Evolutionary conservation across 1,140 invertebrate species (phyloP).

Genomic region (Chironomus striatipennis): DNA sequence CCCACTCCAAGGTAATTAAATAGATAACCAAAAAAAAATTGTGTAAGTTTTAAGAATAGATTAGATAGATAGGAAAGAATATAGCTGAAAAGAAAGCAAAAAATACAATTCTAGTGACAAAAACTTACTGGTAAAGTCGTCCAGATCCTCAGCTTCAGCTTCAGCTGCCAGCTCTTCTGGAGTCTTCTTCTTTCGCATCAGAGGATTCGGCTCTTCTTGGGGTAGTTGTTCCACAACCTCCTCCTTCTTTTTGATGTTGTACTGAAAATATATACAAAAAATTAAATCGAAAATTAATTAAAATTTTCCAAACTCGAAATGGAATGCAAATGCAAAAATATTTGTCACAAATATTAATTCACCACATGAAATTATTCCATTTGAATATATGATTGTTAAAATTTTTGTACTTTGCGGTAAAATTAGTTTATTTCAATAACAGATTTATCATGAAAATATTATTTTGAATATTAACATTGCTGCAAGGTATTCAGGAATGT

Average conservation of each 20-base stretch:
- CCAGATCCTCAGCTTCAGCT: slow-evolving; percentile 87
- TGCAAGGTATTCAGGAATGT: no score
- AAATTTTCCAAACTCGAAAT: no score
- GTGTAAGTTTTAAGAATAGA: not conserved
- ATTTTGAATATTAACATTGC: no score
- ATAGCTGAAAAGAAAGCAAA: not conserved
- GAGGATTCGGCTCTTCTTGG: slow-evolving; percentile 76
- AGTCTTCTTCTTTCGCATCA: slow-evolving; percentile 96
- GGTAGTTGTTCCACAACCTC: slow-evolving; percentile 69
- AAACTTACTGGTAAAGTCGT: slow-evolving; percentile 94
- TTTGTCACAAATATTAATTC: no score
- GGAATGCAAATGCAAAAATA: no score
- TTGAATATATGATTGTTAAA: no score
- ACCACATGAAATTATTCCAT: no score
- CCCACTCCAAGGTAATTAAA: not conserved
- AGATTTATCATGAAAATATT: no score
- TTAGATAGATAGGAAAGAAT: not conserved
- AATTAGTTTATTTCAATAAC: no score
- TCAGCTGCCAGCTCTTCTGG: slow-evolving; percentile 92
- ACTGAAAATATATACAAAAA: slow-evolving; percentile 56
- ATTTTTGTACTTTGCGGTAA: no score
- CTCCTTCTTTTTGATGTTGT: slow-evolving; percentile 96
- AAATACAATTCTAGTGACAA: not conserved
- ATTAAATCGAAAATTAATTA: not conserved
- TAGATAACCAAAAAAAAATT: no score